Percentiles rank a stretch among this genome's conserved stretches.
Conservation (phyloP, 1,140 invertebrate species). For the Hyphantria cunea region DNA sequence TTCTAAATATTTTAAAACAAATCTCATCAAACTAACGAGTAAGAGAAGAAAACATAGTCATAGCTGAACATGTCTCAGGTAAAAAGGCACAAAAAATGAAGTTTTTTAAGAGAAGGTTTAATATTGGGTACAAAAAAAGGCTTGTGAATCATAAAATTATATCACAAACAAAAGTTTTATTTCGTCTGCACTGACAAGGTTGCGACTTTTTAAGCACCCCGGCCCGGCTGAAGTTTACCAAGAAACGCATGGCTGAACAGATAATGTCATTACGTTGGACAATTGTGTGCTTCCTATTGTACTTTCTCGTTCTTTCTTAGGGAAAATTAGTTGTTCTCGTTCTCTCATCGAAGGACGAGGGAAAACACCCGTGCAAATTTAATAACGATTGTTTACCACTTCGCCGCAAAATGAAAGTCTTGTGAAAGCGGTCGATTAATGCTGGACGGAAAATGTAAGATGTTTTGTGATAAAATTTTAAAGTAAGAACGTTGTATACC, state of each 20-base stretch:
- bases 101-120: too few species aligned
- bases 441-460: slow-evolving; percentile 46
- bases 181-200: slow-evolving; percentile 35
- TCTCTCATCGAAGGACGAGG: slow-evolving; percentile 50
- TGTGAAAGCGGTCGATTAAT: slow-evolving; percentile 60
- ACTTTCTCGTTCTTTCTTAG: slow-evolving; percentile 38
- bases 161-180: slow-evolving; percentile 36
- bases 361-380: slow-evolving; percentile 74
- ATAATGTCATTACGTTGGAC: slow-evolving; percentile 49
- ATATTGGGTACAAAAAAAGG: too few species aligned
- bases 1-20: not conserved
- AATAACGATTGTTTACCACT: slow-evolving; percentile 77
- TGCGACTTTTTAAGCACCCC: slow-evolving; percentile 44
- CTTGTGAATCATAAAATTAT: too few species aligned
- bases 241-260: slow-evolving; percentile 45
- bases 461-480: slow-evolving; percentile 39
- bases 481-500: slow-evolving; percentile 19
- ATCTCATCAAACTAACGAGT: slow-evolving; percentile 4
- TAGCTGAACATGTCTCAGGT: too few species aligned
- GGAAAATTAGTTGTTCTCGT: slow-evolving; percentile 52
- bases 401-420: slow-evolving; percentile 65
- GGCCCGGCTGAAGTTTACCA: slow-evolving; percentile 44
- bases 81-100: too few species aligned
- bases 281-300: slow-evolving; percentile 40
- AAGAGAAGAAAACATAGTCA: too few species aligned